Evolutionary conservation across 1,140 invertebrate species (phyloP).

Genomic region (Eueides isabella): DNA sequence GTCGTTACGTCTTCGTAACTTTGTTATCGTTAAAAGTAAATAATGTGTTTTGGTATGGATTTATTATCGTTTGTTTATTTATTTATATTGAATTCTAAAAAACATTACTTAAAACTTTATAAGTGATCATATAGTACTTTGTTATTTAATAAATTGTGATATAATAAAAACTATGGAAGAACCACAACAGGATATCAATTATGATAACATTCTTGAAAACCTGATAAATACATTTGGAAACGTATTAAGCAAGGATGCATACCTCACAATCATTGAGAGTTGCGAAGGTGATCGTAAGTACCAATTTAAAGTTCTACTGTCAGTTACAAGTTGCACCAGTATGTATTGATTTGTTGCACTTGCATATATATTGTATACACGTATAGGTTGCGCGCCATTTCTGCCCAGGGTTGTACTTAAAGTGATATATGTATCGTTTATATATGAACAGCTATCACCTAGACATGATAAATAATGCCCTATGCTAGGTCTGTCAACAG

Average conservation of each 20-base stretch:
- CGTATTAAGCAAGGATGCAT: conserved; percentile 57
- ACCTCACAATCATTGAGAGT: conserved; percentile 57
- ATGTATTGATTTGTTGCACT: conserved; percentile 27
- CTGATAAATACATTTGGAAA: conserved; percentile 59
- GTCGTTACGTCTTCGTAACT: conserved; percentile 6
- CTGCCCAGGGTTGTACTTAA: conserved; percentile 12
- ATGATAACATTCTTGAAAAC: conserved; percentile 54
- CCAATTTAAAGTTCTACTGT: conserved; percentile 6
- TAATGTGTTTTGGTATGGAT: conserved; percentile 12
- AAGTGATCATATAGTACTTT: neutral
- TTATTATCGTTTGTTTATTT: neutral
- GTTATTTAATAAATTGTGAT: neutral
- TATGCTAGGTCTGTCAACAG: conserved; percentile 24
- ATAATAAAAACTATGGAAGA: conserved; percentile 38
- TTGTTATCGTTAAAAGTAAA: neutral
- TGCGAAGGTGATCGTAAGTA: conserved; percentile 69
- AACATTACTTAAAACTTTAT: neutral
- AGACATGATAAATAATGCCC: conserved; percentile 18
- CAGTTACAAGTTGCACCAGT: neutral
- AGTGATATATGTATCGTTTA: neutral
- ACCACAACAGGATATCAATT: conserved; percentile 30
- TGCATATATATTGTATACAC: conserved; percentile 28
- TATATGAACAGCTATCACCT: conserved; percentile 14
- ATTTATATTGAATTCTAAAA: neutral
- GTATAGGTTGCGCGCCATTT: conserved; percentile 35